These are phyloP conservation scores for Lasiurus cinereus DNA, from an alignment of 2,113 vertebrate genomes.

Conservation along the genomic window DNA sequence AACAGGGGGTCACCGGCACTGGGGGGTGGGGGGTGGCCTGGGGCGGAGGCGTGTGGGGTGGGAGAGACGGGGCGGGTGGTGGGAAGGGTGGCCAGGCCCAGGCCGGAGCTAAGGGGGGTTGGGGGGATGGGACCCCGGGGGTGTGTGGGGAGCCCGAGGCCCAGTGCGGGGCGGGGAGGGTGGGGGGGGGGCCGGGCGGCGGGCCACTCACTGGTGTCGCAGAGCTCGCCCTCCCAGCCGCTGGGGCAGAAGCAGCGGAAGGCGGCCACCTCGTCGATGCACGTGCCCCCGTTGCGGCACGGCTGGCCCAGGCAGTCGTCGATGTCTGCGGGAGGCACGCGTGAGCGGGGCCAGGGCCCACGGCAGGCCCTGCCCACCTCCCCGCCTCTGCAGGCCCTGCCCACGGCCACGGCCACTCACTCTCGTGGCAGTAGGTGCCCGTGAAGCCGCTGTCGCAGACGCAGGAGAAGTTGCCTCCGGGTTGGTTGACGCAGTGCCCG, in stretches of 20 bases:
- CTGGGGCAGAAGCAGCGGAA: conserved; percentile 95
- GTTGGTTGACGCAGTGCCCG: conserved; percentile 94
- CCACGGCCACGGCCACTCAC: conserved; percentile 87
- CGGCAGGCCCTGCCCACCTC: fast-evolving
- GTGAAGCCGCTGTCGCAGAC: conserved; percentile 96
- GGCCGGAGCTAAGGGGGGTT: not conserved
- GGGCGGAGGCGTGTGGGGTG: not conserved
- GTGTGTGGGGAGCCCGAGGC: not conserved
- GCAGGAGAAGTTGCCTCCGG: conserved; percentile 96
- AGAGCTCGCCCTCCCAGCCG: conserved; percentile 95
- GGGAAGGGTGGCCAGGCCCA: fast-evolving
- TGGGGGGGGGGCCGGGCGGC: not conserved
- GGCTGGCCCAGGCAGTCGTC: conserved; percentile 94
- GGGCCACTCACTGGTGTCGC: conserved; percentile 92
- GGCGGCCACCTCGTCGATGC: conserved; percentile 94
- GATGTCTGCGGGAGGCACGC: conserved; percentile 88
- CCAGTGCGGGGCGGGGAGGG: not conserved
- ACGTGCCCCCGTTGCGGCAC: conserved; percentile 95
- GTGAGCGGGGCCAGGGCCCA: not conserved
- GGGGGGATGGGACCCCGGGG: too few relatives aligned
- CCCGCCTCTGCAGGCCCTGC: too few relatives aligned
- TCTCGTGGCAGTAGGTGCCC: conserved; percentile 97
- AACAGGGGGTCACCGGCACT: conserved; percentile 46
- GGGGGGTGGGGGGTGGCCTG: not conserved
- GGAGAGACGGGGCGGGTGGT: too few relatives aligned